phyloP scores from a whole-genome alignment of 2,797 vertebrate species.

The Spheniscus humboldti region DNA sequence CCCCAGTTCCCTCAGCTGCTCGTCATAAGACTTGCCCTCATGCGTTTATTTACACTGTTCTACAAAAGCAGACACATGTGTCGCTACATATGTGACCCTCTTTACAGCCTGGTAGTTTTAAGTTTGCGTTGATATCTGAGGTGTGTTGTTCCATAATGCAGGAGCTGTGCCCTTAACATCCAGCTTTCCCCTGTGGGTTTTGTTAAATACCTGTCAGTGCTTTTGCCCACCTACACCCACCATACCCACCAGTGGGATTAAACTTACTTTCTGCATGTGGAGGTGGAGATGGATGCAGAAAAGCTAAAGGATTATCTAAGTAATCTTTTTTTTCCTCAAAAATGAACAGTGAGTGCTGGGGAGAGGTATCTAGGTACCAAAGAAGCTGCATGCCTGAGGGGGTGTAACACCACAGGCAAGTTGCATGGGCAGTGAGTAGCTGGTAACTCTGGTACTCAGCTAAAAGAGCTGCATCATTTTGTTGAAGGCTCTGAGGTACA shows the following conservation, averaged over 20 bases:
- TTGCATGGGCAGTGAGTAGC: no score
- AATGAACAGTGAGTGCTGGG: background rate
- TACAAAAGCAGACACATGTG: background rate
- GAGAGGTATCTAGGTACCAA: rapidly evolving
- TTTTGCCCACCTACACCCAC: background rate
- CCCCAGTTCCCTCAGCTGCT: background rate
- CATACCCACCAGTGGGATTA: no score
- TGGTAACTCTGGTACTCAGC: background rate
- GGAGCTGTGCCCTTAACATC: background rate
- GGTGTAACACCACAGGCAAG: rapidly evolving
- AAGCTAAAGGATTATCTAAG: background rate
- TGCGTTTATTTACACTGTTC: background rate
- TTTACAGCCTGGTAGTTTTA: no score
- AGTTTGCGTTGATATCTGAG: no score
- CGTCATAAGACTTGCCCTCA: background rate
- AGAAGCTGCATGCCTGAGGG: no score
- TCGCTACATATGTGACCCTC: rapidly evolving
- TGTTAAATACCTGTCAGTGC: background rate
- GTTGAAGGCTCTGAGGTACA: background rate
- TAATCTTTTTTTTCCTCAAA: background rate
- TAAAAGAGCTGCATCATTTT: background rate
- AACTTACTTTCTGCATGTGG: background rate
- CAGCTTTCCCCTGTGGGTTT: background rate
- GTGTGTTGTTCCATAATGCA: rapidly evolving
- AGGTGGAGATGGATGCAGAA: background rate